Conservation (phyloP, 2,113 vertebrate genomes). For the Menidia beryllina region DNA sequence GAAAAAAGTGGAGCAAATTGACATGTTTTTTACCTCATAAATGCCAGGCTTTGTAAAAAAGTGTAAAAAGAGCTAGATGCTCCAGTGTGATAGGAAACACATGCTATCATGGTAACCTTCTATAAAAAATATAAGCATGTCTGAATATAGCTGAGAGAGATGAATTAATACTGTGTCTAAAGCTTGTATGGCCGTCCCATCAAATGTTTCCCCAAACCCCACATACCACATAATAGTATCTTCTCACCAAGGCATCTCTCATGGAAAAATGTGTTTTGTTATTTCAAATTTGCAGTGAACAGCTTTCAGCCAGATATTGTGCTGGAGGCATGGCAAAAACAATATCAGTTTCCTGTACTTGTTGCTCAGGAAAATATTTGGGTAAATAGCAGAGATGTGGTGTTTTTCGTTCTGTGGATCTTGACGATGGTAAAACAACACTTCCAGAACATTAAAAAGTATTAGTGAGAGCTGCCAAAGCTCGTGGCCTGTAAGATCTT, state of each 20-base stretch:
- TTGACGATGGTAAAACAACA: slow-evolving; percentile 41
- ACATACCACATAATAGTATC: slow-evolving; percentile 67
- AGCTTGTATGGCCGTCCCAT: slow-evolving; percentile 38
- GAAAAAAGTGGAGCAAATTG: slow-evolving; percentile 51
- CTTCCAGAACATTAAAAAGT: slow-evolving; percentile 28
- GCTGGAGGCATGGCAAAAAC: slow-evolving; percentile 45
- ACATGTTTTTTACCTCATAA: slow-evolving; percentile 43
- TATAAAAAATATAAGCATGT: slow-evolving; percentile 34
- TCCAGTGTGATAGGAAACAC: slow-evolving; percentile 50
- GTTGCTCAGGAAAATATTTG: slow-evolving; percentile 55
- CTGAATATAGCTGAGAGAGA: slow-evolving; percentile 41
- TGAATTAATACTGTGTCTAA: slow-evolving; percentile 34
- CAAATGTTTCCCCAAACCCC: slow-evolving; percentile 38
- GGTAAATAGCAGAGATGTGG: slow-evolving; percentile 48
- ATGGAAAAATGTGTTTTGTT: slow-evolving; percentile 65
- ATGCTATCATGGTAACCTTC: slow-evolving; percentile 28
- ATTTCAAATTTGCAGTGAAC: slow-evolving; percentile 64
- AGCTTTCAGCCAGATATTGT: slow-evolving; percentile 53
- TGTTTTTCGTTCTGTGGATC: slow-evolving; percentile 32
- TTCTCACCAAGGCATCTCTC: slow-evolving; percentile 49
- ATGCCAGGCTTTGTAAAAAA: slow-evolving; percentile 37
- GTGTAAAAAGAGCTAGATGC: slow-evolving; percentile 16
- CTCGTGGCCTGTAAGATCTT: slow-evolving; percentile 40
- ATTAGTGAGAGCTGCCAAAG: slow-evolving; percentile 33
- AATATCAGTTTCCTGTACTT: slow-evolving; percentile 58